A percentile compares a stretch with the other conserved stretches of the same genome.
phyloP scores from a whole-genome alignment of 2,888 invertebrate genomes.

The Diabrotica balteata region DNA sequence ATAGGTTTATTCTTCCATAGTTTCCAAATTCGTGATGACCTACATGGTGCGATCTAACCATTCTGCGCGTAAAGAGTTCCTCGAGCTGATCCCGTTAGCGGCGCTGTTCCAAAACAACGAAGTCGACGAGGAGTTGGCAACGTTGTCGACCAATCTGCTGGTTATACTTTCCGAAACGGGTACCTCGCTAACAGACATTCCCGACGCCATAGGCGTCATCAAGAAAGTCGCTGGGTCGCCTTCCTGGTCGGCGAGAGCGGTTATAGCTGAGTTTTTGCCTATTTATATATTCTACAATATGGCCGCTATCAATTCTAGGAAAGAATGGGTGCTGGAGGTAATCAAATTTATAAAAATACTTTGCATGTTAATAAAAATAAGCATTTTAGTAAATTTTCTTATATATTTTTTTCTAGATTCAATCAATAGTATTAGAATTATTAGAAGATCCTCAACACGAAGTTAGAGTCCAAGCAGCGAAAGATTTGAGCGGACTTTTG shows the following conservation, averaged over 20 bases:
- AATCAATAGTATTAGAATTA: constrained; percentile 69
- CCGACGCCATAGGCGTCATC: constrained; percentile 66
- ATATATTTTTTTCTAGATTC: constrained; percentile 57
- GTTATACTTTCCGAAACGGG: constrained; percentile 73
- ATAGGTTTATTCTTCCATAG: constrained; percentile 40
- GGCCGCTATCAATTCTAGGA: constrained; percentile 66
- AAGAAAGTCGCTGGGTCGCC: constrained; percentile 56
- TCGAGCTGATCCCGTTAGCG: constrained; percentile 68
- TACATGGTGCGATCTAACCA: constrained; percentile 52
- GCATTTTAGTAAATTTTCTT: neutral
- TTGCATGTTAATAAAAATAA: neutral
- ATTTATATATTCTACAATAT: constrained; percentile 77
- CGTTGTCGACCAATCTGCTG: constrained; percentile 71
- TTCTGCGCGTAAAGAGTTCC: constrained; percentile 65
- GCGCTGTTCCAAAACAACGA: constrained; percentile 81
- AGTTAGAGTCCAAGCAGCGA: constrained; percentile 83
- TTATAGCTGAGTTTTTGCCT: constrained; percentile 73
- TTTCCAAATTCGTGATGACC: constrained; percentile 53
- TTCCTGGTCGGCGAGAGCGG: constrained; percentile 75
- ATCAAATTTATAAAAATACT: constrained; percentile 15
- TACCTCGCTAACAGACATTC: constrained; percentile 67
- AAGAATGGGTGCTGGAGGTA: constrained; percentile 64
- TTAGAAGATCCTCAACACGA: constrained; percentile 77
- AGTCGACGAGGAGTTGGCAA: constrained; percentile 77
- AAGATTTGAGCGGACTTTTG: constrained; percentile 83